Evolutionary conservation across 35 echinoderm and acorn worm genomes (phyloP), one percentile per base, ranked within the genome.

Genomic region (Strongylocentrotus purpuratus): DNA sequence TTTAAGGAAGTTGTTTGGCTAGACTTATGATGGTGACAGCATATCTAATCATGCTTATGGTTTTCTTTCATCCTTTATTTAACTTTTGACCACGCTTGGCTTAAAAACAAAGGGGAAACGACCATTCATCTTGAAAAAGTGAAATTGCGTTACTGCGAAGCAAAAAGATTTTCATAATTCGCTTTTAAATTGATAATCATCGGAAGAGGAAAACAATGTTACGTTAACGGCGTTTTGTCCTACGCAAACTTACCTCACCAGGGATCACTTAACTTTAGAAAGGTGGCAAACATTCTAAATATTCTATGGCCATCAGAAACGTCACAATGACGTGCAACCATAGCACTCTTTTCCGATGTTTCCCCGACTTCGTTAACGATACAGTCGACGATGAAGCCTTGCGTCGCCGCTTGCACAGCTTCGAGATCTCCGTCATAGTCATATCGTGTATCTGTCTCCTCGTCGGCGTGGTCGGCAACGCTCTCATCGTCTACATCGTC

Each of bases 391-490:
- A 78, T 78, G 28, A 7, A 15, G 65, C 4, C 10, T 55, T 55
- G 50, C 11, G 1, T n/a, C 25, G 7, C 65, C 65, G 28, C 28
- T 22, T 78, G 28, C 65, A n/a, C 7, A 4, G 28, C 22, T 78
- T 78, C 22, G 65, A 78, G 65, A 28, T 89, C 87, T 15, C 87
- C 33, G 87, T 48, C 35, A 4, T 86, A 0, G 50, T 86, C 60
- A 47, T 94, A 11, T 33, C 85, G 9, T 71, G 94, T 85, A 15
- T 94, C 6, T 17, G 87, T 11, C 13, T 86, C 50, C 15, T 94
- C 60, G 10, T 94, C 14, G 94, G 94, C 9, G 31, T 94, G 55
- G 32, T 85, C 31, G 94, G 94, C 32, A 94, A 94, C n/a, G 94
- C 31, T 13, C 85, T 85, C n/a, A 58, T 94, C 60, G 61, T 94